Evolutionary conservation across 1,140 invertebrate genomes (phyloP), one percentile per base, ranked within the genome.

Genomic region (Sarcophaga peregrina): DNA sequence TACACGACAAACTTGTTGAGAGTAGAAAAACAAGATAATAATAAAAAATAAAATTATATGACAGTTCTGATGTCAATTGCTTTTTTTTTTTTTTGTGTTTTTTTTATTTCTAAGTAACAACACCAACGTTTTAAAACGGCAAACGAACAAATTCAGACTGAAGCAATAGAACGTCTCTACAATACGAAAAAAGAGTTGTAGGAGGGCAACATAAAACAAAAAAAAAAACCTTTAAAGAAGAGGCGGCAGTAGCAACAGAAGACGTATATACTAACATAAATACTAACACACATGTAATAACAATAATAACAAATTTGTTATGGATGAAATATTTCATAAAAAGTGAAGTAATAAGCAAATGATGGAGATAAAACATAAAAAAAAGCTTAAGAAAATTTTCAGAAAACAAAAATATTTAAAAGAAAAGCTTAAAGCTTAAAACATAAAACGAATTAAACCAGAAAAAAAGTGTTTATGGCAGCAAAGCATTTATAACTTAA

Each of bases 51-150:
- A 20, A 9, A 68, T 68, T 9, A 25, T 8, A 68, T 68, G 62
- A 68, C 62, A 68, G 62, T 37, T 37, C 62, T 68, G 62, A 68
- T 68, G 62, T 68, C 62, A 68, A 20, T 37, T 37, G 25, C 25
- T 4, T 37, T 37, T 37, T 37, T 37, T 37, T 37, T 37, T n/a
- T n/a, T n/a, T n/a, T n/a, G n/a, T n/a, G n/a, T n/a, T n/a, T n/a
- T n/a, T n/a, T n/a, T n/a, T n/a, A n/a, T n/a, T n/a, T n/a, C n/a
- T 4, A 37, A 37, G 25, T 2, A 37, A 37, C 25, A 37, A 37
- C 25, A 37, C 25, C 25, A 37, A 37, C 25, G 25, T 37, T 4
- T 37, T 37, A 4, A 1, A 2, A 37, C 4, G 25, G 25, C 25
- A 37, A 37, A 37, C 25, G 25, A 2, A 37, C 25, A 37, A 37